Base-by-base conservation (phyloP, 2,888 invertebrate species). In the Leucania comma region DNA sequence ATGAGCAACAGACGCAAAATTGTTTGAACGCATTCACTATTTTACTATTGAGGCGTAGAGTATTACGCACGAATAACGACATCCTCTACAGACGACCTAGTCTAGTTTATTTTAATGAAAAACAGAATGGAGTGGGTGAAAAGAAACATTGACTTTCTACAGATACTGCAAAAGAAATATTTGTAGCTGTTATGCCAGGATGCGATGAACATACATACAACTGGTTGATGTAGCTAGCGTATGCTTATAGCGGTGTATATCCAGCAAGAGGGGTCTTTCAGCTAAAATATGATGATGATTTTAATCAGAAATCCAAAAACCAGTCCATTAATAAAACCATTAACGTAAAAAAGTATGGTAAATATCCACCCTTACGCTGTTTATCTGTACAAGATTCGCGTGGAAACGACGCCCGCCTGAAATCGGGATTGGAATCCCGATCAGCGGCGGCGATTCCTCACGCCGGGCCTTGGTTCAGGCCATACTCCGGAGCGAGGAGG, bases 51-150 rank as follows among this genome's bases (percentile, higher is more conserved):
- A 65, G 24, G 42, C 53, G 17, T 50, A 74, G 20, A 48, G 20
- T 46, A 38, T 69, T 75, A 69, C 58, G 50, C 50, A 65, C 29
- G 17, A 42, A 3, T 17, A 3, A 17, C 38, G 57, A 50, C 29
- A 61, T 68, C 48, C 42, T 64, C 64, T 69, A 56, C 61, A 69
- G 61, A 54, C 26, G 58, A 75, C 38, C 80, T 57, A 64, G 32
- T 50, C 3, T 1, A 22, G 42, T 68, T 58, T 50, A 17, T 26
- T 29, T 61, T 35, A n/a, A 42, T 63, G 20, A 54, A 50, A 54
- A 57, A 50, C 20, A 5, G 60, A 56, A 26, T 24, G 17, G 46
- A 58, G 22, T 53, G 1, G 6, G 38, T 26, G 32, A 63, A 54
- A 26, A 32, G 2, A 4, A 63, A 53, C 10, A 48, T 22, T 51